Percentiles rank a stretch among this genome's conserved stretches.
Evolutionary conservation across 37 sponge, comb jelly and placozoan genomes (phyloP).

Genomic region (Crambe crambe): DNA sequence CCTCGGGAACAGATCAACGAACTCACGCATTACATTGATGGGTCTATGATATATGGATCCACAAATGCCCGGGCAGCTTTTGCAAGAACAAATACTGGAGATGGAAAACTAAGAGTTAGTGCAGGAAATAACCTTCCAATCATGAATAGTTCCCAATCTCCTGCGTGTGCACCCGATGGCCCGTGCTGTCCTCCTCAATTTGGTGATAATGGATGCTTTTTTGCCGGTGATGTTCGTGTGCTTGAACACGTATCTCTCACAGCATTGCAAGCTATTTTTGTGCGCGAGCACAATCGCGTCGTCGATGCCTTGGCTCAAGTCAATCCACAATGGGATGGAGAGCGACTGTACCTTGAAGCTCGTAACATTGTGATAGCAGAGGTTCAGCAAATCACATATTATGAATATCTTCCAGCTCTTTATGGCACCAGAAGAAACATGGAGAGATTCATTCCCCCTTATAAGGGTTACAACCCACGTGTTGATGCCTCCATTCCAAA

Average conservation of each 20-base stretch:
- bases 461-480: conserved; percentile 46
- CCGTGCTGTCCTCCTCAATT: too few species aligned
- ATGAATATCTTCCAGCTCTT: conserved; percentile 69
- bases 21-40: too few species aligned
- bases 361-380: conserved; percentile 77
- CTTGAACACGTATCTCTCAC: conserved; percentile 82
- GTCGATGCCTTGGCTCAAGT: conserved; percentile 53
- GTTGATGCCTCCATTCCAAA: conserved; percentile 60
- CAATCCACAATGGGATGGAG: conserved; percentile 93
- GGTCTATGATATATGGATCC: too few species aligned
- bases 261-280: conserved; percentile 90
- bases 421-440: conserved; percentile 35
- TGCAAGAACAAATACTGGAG: too few species aligned
- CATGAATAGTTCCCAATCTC: too few species aligned
- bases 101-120: too few species aligned
- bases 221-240: conserved; percentile 79
- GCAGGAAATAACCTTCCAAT: too few species aligned
- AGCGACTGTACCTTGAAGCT: conserved; percentile 78
- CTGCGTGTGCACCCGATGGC: too few species aligned
- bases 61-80: too few species aligned
- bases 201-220: conserved; percentile 42
- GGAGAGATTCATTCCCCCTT: conserved; percentile 17
- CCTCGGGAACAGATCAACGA: too few species aligned
- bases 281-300: conserved; percentile 95
- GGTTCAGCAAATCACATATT: conserved; percentile 66